Percentiles rank a stretch among this genome's conserved stretches.
Evolutionary conservation across 2,888 invertebrate genomes (phyloP).

Genomic region (Cheilosia vernalis): DNA sequence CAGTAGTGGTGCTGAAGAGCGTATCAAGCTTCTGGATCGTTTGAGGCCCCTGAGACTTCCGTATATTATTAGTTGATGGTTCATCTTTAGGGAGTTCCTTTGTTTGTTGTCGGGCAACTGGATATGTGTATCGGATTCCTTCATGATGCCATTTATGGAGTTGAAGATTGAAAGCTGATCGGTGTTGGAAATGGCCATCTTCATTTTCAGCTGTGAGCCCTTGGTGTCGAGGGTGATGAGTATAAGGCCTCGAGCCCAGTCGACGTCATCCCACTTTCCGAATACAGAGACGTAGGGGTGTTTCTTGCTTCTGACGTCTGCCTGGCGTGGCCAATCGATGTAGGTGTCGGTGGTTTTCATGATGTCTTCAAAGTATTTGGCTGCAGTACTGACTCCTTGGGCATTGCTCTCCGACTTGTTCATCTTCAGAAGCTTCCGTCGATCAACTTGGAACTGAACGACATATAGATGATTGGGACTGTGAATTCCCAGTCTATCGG

Average conservation of each 20-base stretch:
- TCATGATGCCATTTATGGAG: slow-evolving; percentile 91
- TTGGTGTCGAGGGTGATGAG: slow-evolving; percentile 94
- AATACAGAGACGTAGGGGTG: slow-evolving; percentile 97
- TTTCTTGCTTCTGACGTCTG: slow-evolving; percentile 99
- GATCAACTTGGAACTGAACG: slow-evolving; percentile 96
- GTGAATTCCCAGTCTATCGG: slow-evolving; percentile 88
- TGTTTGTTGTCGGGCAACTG: slow-evolving; percentile 99
- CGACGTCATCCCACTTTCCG: slow-evolving; percentile 90
- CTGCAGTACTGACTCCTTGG: slow-evolving; percentile 81
- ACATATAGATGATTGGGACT: slow-evolving; percentile 91
- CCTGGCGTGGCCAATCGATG: slow-evolving; percentile 98
- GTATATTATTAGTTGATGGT: slow-evolving; percentile 98
- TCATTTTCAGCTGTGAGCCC: slow-evolving; percentile 97
- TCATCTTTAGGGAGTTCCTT: slow-evolving; percentile 95
- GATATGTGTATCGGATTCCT: slow-evolving; percentile 97
- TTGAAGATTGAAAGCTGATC: slow-evolving; percentile 97
- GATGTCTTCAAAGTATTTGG: slow-evolving; percentile 84
- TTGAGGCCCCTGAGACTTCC: slow-evolving; percentile 96
- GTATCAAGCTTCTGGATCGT: slow-evolving; percentile 90
- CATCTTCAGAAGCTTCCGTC: slow-evolving; percentile 96
- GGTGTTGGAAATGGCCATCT: slow-evolving; percentile 98
- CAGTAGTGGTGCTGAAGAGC: slow-evolving; percentile 94
- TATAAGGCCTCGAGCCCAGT: slow-evolving; percentile 92
- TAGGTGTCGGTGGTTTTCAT: slow-evolving; percentile 96
- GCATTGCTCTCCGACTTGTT: slow-evolving; percentile 87